A percentile compares a stretch with the other conserved stretches of the same genome.
Conservation (phyloP, 2,113 vertebrate species). For the Neofelis nebulosa region DNA sequence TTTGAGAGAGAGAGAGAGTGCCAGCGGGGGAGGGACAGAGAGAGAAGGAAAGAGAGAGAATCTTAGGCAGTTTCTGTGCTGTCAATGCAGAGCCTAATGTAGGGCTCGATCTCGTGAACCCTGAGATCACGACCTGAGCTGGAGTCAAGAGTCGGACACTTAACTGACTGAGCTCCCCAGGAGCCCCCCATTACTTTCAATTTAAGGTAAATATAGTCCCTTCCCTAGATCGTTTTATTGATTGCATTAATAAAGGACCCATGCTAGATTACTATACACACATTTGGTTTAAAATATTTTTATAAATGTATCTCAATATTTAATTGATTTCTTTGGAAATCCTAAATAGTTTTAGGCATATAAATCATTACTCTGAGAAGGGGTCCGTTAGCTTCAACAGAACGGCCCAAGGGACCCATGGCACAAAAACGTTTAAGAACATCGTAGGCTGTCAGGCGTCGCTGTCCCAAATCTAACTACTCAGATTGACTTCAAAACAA, state of each 20-base stretch:
- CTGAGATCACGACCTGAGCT: no score
- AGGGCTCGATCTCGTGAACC: no score
- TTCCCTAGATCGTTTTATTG: background rate
- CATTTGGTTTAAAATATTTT: background rate
- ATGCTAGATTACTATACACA: background rate
- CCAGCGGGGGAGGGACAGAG: no score
- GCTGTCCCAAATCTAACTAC: background rate
- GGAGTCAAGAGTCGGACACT: no score
- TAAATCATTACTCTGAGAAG: background rate
- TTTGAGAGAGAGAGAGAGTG: no score
- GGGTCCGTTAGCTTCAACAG: background rate
- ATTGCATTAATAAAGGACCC: background rate
- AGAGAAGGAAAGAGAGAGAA: no score
- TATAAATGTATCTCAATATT: background rate
- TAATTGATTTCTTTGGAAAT: conserved; percentile 32
- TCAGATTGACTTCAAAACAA: background rate
- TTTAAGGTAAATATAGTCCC: background rate
- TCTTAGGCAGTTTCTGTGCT: no score
- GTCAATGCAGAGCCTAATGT: no score
- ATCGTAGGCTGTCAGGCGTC: background rate
- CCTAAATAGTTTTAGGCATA: background rate
- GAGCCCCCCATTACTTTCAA: background rate
- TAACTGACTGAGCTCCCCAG: no score
- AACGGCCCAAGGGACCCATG: background rate
- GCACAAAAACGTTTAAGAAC: background rate